Conservation (phyloP, 1,140 invertebrate genomes). For the Cotesia vestalis region DNA sequence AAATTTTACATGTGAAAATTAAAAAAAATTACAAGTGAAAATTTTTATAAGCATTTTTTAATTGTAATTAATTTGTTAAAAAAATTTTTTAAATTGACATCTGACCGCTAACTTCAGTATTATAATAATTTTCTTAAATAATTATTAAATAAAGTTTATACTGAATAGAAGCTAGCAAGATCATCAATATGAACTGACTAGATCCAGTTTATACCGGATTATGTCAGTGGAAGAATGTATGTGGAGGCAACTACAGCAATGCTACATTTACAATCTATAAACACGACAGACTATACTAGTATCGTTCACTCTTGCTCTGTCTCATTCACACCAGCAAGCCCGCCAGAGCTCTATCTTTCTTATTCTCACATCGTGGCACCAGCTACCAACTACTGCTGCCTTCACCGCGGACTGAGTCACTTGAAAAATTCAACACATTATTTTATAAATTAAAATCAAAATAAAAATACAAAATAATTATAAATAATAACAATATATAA, state of each 20-base stretch:
- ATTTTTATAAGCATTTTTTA: no score
- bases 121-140: no score
- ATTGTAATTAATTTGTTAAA: no score
- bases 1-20: no score
- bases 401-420: constrained; percentile 35
- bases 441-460: constrained; percentile 25
- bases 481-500: no score
- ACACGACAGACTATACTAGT: constrained; percentile 21
- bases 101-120: no score
- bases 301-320: constrained; percentile 21
- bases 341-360: constrained; percentile 12
- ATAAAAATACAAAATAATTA: neutral
- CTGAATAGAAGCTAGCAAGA: neutral
- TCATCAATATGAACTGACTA: constrained; percentile 39
- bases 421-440: constrained; percentile 13
- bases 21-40: no score
- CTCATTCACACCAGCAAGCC: constrained; percentile 41
- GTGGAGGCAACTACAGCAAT: constrained; percentile 30
- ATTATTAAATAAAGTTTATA: no score
- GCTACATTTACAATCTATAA: constrained; percentile 38
- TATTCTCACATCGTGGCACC: constrained; percentile 4
- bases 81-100: no score
- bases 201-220: constrained; percentile 55
- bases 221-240: constrained; percentile 48
- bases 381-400: constrained; percentile 19